Evolutionary conservation across 2,888 invertebrate species (phyloP), one percentile per base, ranked within the genome.

Genomic region (Drosophila ustulata): DNA sequence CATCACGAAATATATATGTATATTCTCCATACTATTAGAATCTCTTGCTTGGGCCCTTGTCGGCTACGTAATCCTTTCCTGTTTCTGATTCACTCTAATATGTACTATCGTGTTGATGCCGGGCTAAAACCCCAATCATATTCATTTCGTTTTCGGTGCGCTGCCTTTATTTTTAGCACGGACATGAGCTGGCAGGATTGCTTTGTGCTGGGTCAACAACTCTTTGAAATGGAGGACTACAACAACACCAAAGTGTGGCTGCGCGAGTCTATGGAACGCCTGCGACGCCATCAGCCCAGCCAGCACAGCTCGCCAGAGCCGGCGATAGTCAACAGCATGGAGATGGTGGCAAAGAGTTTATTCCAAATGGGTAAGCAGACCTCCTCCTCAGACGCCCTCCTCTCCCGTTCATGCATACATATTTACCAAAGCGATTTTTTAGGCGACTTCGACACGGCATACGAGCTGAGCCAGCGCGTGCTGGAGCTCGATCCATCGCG

Each of bases 241-340:
- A 97, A 96, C 90, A 98, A 99, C 91, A 97, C 98, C 0, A 94
- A 96, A n/a, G 93, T 96, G 49, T 99, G 99, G 99, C 98, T 99
- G 97, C 94, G 95, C 77, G 98, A 98, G 92, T 97, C 99, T 0
- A 94, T 98, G 86, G 93, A 94, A 51, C 95, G 97, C 72, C 93
- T 95, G 72, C 94, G 95, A 49, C 94, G 94, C 68, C 96, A 96
- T 81, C 71, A 70, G 52, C 94, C 94, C 63, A 96, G 96, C 81
- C 67, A 66, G 82, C 66, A 66, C 4, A 55, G 61, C 37, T 41
- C 50, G 23, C 73, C 66, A 0, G 84, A 80, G 37, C 69, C 78
- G 26, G 55, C 58, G 5, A 74, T 88, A 26, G 71, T 90, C 63
- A 89, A 89, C 39, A 85, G 76, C 71, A 85, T 90, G 85, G 91